These are phyloP conservation scores for Tenualosa ilisha DNA, from an alignment of 2,797 vertebrate species.

Conservation along the genomic window DNA sequence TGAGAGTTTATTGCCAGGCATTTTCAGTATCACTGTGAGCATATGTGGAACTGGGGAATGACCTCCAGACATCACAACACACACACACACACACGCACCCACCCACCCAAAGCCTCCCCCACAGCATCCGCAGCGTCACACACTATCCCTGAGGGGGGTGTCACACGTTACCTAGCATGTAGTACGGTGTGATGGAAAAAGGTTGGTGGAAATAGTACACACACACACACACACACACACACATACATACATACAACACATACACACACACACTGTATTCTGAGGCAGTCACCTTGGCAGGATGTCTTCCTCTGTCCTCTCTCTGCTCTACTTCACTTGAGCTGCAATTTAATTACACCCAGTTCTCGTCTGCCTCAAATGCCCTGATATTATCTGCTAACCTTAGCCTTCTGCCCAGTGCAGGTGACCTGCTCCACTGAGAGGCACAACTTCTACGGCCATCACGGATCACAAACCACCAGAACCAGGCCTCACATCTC, in stretches of 20 bases:
- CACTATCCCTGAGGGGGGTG: background rate
- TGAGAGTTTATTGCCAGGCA: background rate
- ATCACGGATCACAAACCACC: background rate
- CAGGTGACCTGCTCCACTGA: background rate
- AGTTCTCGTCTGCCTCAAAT: slow-evolving; percentile 52
- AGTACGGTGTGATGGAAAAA: background rate
- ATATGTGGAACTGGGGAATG: background rate
- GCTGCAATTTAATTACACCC: slow-evolving; percentile 55
- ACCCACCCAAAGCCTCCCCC: no score
- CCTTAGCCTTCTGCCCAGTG: background rate
- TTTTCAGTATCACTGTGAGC: background rate
- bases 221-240: slow-evolving; percentile 3
- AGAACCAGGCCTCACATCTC: no score
- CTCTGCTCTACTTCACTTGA: slow-evolving; percentile 33
- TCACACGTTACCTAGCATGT: background rate
- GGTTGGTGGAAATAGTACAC: background rate
- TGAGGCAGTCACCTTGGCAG: slow-evolving; percentile 55
- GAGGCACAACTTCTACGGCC: background rate
- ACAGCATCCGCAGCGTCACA: background rate
- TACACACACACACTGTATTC: slow-evolving; percentile 12
- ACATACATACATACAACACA: background rate
- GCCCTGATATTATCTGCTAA: slow-evolving; percentile 54
- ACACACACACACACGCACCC: no score
- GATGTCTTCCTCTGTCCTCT: slow-evolving; percentile 40
- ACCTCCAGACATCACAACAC: background rate